phyloP scores from a whole-genome alignment of 2,797 vertebrate genomes.

The Acanthiza pusilla region DNA sequence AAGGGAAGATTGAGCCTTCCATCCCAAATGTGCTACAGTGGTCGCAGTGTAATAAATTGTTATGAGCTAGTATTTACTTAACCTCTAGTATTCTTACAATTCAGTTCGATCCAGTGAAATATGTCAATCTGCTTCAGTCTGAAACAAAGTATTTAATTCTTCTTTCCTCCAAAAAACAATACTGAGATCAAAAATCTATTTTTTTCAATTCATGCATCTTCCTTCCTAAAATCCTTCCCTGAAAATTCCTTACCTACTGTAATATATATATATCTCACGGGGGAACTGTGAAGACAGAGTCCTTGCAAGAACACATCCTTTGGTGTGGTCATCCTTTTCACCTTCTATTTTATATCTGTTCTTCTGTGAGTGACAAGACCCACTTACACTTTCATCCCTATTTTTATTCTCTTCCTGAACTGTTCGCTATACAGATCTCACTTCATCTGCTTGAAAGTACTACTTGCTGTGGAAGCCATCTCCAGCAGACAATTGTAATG shows the following conservation, averaged over 20 bases:
- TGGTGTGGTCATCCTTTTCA: not conserved
- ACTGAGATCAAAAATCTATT: not conserved
- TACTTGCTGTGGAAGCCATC: not conserved
- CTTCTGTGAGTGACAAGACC: not conserved
- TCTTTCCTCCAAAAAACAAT: not conserved
- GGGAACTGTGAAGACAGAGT: not conserved
- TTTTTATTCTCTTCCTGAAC: not conserved
- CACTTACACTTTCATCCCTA: not conserved
- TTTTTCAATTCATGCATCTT: not conserved
- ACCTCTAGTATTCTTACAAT: not conserved
- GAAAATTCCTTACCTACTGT: not conserved
- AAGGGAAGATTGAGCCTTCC: not conserved
- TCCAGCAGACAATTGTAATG: not conserved
- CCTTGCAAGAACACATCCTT: not conserved
- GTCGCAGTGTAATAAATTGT: not conserved
- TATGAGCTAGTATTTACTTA: not conserved
- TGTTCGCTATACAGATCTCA: not conserved
- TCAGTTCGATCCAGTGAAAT: not conserved
- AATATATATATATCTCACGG: accelerated
- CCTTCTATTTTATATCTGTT: not conserved
- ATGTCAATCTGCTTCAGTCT: not conserved
- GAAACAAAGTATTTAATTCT: not conserved
- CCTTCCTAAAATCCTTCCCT: not conserved
- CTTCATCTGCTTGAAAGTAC: not conserved
- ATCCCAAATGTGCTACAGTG: not conserved